Evolutionary conservation across 2,888 invertebrate genomes (phyloP).

Genomic region (Lasius platythorax): DNA sequence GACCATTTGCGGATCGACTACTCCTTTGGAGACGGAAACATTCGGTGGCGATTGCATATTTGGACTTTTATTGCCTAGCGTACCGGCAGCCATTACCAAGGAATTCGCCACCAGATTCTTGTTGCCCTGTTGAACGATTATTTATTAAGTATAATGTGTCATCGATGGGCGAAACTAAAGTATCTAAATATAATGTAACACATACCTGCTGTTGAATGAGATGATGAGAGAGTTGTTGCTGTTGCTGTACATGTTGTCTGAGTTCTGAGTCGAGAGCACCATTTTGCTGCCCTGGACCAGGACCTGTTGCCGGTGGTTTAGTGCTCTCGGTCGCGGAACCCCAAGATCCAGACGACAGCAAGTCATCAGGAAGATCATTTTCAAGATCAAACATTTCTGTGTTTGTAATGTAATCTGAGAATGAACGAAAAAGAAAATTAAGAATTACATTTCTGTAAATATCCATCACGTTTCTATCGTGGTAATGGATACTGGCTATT

Average conservation of each 20-base stretch:
- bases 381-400: slow-evolving; percentile 96
- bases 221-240: slow-evolving; percentile 86
- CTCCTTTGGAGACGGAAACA: slow-evolving; percentile 91
- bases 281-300: slow-evolving; percentile 93
- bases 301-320: slow-evolving; percentile 94
- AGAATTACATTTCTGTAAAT: slow-evolving; percentile 17
- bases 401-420: slow-evolving; percentile 92
- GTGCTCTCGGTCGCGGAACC: slow-evolving; percentile 89
- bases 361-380: slow-evolving; percentile 96
- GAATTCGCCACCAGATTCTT: slow-evolving; percentile 91
- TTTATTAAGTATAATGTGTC: background rate
- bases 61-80: slow-evolving; percentile 93
- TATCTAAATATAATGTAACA: background rate
- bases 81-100: slow-evolving; percentile 91
- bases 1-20: slow-evolving; percentile 88
- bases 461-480: background rate
- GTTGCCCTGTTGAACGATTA: slow-evolving; percentile 89
- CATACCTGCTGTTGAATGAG: slow-evolving; percentile 82
- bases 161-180: background rate
- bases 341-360: slow-evolving; percentile 93
- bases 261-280: slow-evolving; percentile 90
- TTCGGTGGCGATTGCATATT: slow-evolving; percentile 95
- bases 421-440: slow-evolving; percentile 68
- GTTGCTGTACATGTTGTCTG: slow-evolving; percentile 86
- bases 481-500: slow-evolving; percentile 65